Conservation (phyloP, 2,113 vertebrate species). For the Ceratotherium simum region DNA sequence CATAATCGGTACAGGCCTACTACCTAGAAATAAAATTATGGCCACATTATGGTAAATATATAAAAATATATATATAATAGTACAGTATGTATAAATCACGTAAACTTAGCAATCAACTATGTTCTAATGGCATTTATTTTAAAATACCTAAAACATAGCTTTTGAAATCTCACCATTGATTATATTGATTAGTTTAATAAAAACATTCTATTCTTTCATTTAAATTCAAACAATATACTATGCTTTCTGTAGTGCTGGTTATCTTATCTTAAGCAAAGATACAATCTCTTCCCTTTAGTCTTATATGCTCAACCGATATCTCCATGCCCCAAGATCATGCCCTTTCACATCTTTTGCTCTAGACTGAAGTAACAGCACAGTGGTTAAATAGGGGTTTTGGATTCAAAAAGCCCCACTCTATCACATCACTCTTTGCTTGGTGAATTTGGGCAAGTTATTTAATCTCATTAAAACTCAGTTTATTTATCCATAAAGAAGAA, state of each 20-base stretch:
- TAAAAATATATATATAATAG: background rate
- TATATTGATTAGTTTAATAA: conserved; percentile 7
- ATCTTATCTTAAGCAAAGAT: background rate
- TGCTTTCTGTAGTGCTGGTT: background rate
- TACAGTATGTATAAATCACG: conserved; percentile 14
- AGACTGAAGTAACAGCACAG: background rate
- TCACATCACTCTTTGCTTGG: background rate
- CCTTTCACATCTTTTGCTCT: background rate
- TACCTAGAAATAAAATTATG: conserved; percentile 89
- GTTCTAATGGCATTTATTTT: background rate
- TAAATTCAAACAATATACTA: conserved; percentile 38
- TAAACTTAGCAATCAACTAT: background rate
- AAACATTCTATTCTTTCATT: conserved; percentile 32
- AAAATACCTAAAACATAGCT: background rate
- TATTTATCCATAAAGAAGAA: background rate
- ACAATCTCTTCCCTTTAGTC: background rate
- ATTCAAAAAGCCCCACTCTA: background rate
- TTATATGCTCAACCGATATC: background rate
- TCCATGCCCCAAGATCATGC: background rate
- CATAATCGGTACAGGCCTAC: conserved; percentile 98
- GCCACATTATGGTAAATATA: conserved; percentile 7
- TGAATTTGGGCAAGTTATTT: conserved; percentile 49
- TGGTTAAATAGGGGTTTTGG: background rate
- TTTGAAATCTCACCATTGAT: conserved; percentile 21
- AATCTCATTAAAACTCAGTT: conserved; percentile 48